phyloP scores from a whole-genome alignment of 2,888 invertebrate species.

The Zelleria hepariella region DNA sequence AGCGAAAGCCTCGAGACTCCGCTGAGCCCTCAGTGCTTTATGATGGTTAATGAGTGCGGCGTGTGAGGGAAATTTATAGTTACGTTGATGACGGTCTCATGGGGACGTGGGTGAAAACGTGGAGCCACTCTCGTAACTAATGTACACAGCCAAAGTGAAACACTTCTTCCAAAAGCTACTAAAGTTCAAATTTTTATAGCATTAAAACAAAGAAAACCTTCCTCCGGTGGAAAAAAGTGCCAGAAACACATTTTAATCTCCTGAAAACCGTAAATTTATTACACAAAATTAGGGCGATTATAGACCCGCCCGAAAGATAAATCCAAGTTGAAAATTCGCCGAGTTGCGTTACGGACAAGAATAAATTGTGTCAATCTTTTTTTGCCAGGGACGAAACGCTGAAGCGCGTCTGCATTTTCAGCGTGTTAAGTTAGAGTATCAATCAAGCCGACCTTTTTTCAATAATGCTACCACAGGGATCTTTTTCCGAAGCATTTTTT shows the following conservation, averaged over 20 bases:
- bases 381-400: conserved; percentile 57
- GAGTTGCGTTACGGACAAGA: conserved; percentile 63
- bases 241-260: neutral
- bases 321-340: conserved; percentile 58
- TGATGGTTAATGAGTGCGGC: neutral
- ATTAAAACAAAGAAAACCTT: neutral
- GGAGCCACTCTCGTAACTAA: neutral
- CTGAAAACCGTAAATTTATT: conserved; percentile 1
- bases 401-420: conserved; percentile 51
- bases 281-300: conserved; percentile 48
- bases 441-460: conserved; percentile 68
- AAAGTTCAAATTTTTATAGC: neutral
- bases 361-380: conserved; percentile 70
- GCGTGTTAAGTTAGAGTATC: conserved; percentile 66
- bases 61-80: neutral
- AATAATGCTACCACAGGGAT: conserved; percentile 59
- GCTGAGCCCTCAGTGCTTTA: neutral
- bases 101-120: neutral
- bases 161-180: neutral
- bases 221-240: neutral
- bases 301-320: conserved; percentile 49
- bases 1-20: neutral
- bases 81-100: neutral
- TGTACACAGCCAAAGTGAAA: neutral
- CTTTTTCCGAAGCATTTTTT: conserved; percentile 51